Conservation (phyloP, 2,888 invertebrate species). For the Lepidocyrtoides sp. region DNA sequence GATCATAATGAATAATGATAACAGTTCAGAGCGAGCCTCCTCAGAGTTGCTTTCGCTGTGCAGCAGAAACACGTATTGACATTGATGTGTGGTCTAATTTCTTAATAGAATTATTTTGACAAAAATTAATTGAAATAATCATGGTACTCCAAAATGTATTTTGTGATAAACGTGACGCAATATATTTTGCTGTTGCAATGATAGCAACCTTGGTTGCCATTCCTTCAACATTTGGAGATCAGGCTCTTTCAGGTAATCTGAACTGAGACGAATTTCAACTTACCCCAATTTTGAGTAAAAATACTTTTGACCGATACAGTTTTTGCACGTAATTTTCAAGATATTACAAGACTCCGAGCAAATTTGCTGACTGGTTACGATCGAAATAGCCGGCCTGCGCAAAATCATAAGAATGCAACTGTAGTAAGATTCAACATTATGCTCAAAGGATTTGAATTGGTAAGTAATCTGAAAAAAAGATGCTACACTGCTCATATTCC, state of each 20-base stretch:
- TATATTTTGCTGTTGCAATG: not conserved
- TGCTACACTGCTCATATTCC: not conserved
- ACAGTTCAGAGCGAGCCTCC: too few relatives aligned
- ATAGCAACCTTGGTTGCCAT: too few relatives aligned
- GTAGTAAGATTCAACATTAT: slow-evolving; percentile 79
- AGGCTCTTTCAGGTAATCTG: slow-evolving; percentile 60
- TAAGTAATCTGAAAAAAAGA: slow-evolving; percentile 44
- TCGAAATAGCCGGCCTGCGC: slow-evolving; percentile 81
- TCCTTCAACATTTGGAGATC: slow-evolving; percentile 19
- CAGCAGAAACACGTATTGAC: too few relatives aligned
- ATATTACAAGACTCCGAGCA: slow-evolving; percentile 79
- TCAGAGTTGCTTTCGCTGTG: too few relatives aligned
- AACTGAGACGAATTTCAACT: not conserved
- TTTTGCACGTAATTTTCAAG: slow-evolving; percentile 47
- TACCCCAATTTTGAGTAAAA: not conserved
- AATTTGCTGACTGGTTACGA: slow-evolving; percentile 83
- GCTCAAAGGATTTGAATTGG: slow-evolving; percentile 84
- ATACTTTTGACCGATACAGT: too few relatives aligned
- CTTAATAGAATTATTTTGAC: too few relatives aligned
- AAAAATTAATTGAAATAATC: too few relatives aligned
- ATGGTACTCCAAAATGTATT: not conserved
- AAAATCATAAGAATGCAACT: slow-evolving; percentile 82
- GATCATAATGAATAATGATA: too few relatives aligned
- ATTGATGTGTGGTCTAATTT: too few relatives aligned
- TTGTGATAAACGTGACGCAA: too few relatives aligned